phyloP scores from a whole-genome alignment of 2,113 vertebrate genomes.

The Oxyruncus cristatus region DNA sequence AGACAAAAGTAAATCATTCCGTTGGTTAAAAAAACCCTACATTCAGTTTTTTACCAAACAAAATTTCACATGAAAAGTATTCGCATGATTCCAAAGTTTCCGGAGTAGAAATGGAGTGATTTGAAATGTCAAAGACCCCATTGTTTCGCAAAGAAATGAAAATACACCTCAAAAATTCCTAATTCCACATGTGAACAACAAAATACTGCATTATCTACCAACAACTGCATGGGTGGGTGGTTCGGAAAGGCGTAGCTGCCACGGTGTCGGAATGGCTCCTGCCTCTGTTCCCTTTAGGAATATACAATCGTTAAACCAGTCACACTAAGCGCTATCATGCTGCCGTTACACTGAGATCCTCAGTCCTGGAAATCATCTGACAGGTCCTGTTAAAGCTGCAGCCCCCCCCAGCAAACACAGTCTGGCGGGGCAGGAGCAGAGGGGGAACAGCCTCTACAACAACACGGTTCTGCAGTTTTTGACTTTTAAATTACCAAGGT shows the following conservation, averaged over 20 bases:
- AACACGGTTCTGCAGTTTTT: constrained; percentile 63
- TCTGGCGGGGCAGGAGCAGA: constrained; percentile 59
- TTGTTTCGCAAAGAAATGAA: constrained; percentile 79
- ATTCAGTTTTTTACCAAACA: constrained; percentile 85
- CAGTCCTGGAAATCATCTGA: constrained; percentile 59
- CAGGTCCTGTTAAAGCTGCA: constrained; percentile 54
- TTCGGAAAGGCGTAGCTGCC: constrained; percentile 88
- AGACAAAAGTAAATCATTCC: constrained; percentile 80
- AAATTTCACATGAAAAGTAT: constrained; percentile 81
- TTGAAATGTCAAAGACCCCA: constrained; percentile 86
- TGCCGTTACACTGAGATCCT: constrained; percentile 62
- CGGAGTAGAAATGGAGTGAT: constrained; percentile 82
- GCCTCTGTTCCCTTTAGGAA: constrained; percentile 78
- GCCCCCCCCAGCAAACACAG: constrained; percentile 67
- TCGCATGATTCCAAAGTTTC: constrained; percentile 75
- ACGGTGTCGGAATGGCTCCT: constrained; percentile 82
- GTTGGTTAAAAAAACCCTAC: constrained; percentile 77
- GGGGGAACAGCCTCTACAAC: constrained; percentile 69
- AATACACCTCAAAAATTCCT: constrained; percentile 84
- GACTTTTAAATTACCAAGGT: constrained; percentile 66
- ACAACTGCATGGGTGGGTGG: constrained; percentile 80
- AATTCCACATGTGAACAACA: constrained; percentile 89
- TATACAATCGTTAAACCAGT: constrained; percentile 65
- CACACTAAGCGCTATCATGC: constrained; percentile 64
- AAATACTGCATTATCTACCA: constrained; percentile 89